Evolutionary conservation across 2,888 invertebrate species (phyloP).

Genomic region (Tricholauxania praeusta): DNA sequence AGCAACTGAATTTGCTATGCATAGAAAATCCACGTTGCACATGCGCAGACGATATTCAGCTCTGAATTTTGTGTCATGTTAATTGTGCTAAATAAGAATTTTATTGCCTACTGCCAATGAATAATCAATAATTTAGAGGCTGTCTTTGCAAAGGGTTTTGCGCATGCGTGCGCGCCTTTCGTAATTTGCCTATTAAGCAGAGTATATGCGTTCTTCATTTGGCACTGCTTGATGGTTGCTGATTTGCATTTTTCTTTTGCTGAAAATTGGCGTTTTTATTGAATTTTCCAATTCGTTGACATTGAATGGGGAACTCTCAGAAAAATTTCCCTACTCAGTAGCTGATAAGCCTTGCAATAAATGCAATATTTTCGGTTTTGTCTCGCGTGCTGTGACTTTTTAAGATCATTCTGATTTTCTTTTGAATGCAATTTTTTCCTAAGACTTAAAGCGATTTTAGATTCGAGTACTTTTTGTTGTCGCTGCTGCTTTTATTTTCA

Average conservation of each 20-base stretch:
- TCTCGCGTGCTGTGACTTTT: slow-evolving; percentile 29
- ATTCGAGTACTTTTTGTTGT: neutral
- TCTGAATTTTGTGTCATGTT: slow-evolving; percentile 53
- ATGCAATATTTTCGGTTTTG: slow-evolving; percentile 11
- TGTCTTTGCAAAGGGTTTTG: neutral
- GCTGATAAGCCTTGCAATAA: slow-evolving; percentile 1
- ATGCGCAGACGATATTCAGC: neutral
- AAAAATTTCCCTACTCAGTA: neutral
- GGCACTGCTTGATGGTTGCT: neutral
- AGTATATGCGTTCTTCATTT: neutral
- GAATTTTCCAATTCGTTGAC: slow-evolving; percentile 59
- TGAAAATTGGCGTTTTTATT: slow-evolving; percentile 40
- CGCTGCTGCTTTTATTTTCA: neutral
- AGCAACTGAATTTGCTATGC: neutral
- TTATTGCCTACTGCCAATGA: slow-evolving; percentile 59
- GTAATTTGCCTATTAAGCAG: neutral
- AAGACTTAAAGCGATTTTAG: slow-evolving; percentile 11
- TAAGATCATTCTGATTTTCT: slow-evolving; percentile 7
- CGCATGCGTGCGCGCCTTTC: slow-evolving; percentile 18
- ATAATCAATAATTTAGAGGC: slow-evolving; percentile 51
- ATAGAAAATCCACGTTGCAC: neutral
- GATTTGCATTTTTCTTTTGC: slow-evolving; percentile 52
- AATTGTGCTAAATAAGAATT: slow-evolving; percentile 61
- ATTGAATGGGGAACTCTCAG: slow-evolving; percentile 49
- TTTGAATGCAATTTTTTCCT: slow-evolving; percentile 2